Evolutionary conservation across 2,113 vertebrate species (phyloP).

Genomic region (Burhinus oedicnemus): DNA sequence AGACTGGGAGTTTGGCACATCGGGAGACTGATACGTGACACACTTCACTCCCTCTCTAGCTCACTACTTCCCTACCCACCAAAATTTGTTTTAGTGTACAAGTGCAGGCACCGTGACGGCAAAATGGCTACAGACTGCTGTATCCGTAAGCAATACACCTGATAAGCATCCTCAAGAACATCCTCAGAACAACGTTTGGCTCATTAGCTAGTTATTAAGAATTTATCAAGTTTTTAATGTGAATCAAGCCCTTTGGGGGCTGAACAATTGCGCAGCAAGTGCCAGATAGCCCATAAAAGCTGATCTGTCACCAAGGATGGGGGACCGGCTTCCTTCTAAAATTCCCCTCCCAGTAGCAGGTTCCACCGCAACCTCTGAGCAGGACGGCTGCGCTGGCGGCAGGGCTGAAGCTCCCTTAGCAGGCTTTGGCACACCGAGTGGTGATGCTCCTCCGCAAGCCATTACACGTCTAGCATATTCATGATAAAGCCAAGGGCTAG

Average conservation of each 20-base stretch:
- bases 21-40: neutral
- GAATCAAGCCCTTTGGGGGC: neutral
- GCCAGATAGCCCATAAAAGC: neutral
- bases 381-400: rapidly evolving
- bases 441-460: neutral
- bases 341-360: neutral
- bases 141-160: neutral
- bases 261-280: neutral
- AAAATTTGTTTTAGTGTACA: neutral
- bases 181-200: neutral
- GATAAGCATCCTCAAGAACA: neutral
- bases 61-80: neutral
- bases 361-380: neutral
- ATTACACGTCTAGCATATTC: neutral
- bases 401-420: neutral
- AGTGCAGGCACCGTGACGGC: neutral
- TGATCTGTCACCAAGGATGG: neutral
- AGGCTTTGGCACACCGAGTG: neutral
- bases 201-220: neutral
- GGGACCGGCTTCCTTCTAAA: neutral
- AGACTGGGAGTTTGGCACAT: rapidly evolving
- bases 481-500: slow-evolving; percentile 2
- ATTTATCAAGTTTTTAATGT: neutral
- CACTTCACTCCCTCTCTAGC: neutral
- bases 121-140: neutral